Conservation (phyloP, 1,140 invertebrate species). For the Dendrolimus punctatus region DNA sequence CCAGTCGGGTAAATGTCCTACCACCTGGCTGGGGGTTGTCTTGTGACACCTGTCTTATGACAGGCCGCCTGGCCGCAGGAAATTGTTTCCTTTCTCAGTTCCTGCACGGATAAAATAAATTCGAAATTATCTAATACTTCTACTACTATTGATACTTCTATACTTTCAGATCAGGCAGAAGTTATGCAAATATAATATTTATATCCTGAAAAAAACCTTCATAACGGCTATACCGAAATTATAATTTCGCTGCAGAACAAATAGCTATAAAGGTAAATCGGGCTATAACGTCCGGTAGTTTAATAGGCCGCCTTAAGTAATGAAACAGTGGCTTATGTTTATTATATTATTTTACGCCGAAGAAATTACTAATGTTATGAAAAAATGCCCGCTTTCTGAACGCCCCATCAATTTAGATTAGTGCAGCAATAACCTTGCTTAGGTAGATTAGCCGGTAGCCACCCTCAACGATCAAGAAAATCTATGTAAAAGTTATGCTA, state of each 20-base stretch:
- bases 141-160: too few relatives aligned
- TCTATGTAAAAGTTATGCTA: slow-evolving; percentile 64
- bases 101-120: too few relatives aligned
- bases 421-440: slow-evolving; percentile 49
- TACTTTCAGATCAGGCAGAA: too few relatives aligned
- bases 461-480: slow-evolving; percentile 51
- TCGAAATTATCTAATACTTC: too few relatives aligned
- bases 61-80: too few relatives aligned
- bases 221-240: slow-evolving; percentile 2
- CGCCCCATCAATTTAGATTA: slow-evolving; percentile 70
- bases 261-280: slow-evolving; percentile 24
- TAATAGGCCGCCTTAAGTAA: slow-evolving; percentile 52
- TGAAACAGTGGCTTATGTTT: slow-evolving; percentile 45
- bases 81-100: too few relatives aligned
- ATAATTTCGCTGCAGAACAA: slow-evolving; percentile 16
- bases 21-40: too few relatives aligned
- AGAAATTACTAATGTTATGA: slow-evolving; percentile 64
- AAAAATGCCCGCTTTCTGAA: slow-evolving; percentile 57
- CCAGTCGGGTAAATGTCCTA: too few relatives aligned
- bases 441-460: slow-evolving; percentile 22
- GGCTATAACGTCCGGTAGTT: slow-evolving; percentile 21
- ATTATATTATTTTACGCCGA: slow-evolving; percentile 67
- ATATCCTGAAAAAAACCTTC: not conserved
- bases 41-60: too few relatives aligned
- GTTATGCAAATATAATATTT: too few relatives aligned